Base-by-base conservation (phyloP, 2,888 invertebrate genomes). In the Periphyllus acericola region DNA sequence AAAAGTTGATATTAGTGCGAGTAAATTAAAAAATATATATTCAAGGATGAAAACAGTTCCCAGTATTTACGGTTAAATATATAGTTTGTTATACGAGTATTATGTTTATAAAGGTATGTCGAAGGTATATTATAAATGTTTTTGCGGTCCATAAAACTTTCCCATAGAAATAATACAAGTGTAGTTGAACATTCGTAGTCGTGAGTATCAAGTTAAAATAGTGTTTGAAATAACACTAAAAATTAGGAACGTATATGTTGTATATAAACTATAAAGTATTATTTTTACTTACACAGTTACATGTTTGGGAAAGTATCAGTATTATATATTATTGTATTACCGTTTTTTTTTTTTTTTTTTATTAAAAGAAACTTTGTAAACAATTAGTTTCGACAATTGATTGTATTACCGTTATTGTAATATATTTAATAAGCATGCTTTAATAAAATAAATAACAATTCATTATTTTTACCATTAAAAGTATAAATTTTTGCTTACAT, bases 51-150 rank as follows among this genome's bases (percentile, higher is more conserved):
- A 72, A 55, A 32, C 5, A 72, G 34, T 74, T 83, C 72, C 52
- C 83, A 72, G 32, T 66, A 83, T 74, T n/a, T 83, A 17, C 9
- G 11, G 55, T 83, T n/a, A 52, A 83, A 72, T 83, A 83, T 52
- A 36, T 83, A 55, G 8, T 83, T 52, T 52, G 46, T 74, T 74
- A 55, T 79, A 36, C 5, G 29, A 75, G n/a, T n/a, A n/a, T n/a
- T n/a, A n/a, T 55, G 40, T 60, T 74, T 60, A 17, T 74, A 83
- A 5, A 74, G 2, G n/a, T 83, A 74, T 32, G 25, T 29, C 29
- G 25, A 79, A 46, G 14, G 1, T 68, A 66, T 60, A 36, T 40
- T 72, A 34, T 75, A n/a, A 75, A 66, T 66, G 32, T 75, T 84
- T 75, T 36, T 83, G 60, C 17, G 40, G 66, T 84, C 21, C 21